Base-by-base conservation (phyloP, 2,888 invertebrate genomes). In the Pseudoips prasinana region DNA sequence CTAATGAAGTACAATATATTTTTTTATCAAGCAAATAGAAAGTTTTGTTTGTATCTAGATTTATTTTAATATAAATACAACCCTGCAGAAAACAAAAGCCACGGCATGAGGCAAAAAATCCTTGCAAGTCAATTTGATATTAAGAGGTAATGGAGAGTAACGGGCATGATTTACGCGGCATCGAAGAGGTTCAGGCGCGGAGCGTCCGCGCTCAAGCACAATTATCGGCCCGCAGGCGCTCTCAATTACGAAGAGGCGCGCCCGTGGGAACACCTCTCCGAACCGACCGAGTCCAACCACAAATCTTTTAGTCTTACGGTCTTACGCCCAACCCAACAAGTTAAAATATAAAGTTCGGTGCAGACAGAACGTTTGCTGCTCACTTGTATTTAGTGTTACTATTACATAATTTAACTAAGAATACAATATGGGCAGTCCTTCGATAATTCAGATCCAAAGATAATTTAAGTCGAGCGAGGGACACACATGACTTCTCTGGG, bases 181-280 rank as follows among this genome's bases (percentile, higher is more conserved):
- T 45, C 50, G 58, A 60, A 61, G 62, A 49, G 64, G 67, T 49
- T 53, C 54, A 49, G 61, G 65, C 62, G 55, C 60, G 57, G 61
- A 60, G 67, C 65, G 68, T 70, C 71, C 76, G 83, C 79, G 76
- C 69, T 75, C 72, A 70, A 73, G 75, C 80, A 78, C 87, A 84
- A 85, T 86, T 86, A 86, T 87, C 85, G 86, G 86, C 82, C 87
- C 87, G 83, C 84, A 74, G 87, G 85, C 85, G 83, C 87, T 80
- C 87, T 87, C 88, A 86, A 87, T 88, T 87, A 87, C 88, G 74
- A 81, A 73, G 74, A 82, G 88, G 82, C 72, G 78, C 74, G 72
- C 88, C 84, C 85, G 76, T 77, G 87, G 85, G 87, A 85, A 69
- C 72, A 73, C 78, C 79, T 77, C 79, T 75, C 75, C 71, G 68